phyloP scores from a whole-genome alignment of 1,140 invertebrate genomes.

The Melipona quadrifasciata region DNA sequence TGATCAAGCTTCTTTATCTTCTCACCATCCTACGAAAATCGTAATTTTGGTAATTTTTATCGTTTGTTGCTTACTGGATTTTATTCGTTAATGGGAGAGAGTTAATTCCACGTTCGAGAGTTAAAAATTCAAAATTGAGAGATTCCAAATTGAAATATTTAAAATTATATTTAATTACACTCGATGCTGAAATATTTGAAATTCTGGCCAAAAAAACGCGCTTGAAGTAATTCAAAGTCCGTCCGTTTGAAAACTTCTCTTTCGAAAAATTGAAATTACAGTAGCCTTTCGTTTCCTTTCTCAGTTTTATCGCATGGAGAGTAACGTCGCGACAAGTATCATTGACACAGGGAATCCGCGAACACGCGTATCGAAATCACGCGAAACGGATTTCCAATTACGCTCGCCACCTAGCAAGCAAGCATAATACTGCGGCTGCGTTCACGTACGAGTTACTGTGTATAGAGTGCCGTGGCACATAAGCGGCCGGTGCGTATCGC shows the following conservation, averaged over 20 bases:
- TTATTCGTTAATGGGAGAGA: background rate
- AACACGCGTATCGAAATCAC: constrained; percentile 61
- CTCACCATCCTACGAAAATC: background rate
- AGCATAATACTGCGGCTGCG: background rate
- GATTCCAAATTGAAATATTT: too few relatives aligned
- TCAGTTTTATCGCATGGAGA: background rate
- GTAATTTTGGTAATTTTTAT: background rate
- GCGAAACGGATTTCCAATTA: constrained; percentile 69
- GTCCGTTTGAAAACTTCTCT: too few relatives aligned
- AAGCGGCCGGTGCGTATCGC: constrained; percentile 43
- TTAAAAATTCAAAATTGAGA: too few relatives aligned
- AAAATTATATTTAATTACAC: too few relatives aligned
- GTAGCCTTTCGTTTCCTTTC: background rate
- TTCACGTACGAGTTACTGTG: background rate
- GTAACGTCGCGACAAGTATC: constrained; percentile 21
- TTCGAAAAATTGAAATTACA: background rate
- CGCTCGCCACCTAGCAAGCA: constrained; percentile 18
- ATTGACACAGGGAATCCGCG: constrained; percentile 34
- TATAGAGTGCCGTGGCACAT: constrained; percentile 38
- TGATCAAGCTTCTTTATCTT: background rate
- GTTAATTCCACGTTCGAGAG: too few relatives aligned
- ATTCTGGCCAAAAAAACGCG: too few relatives aligned
- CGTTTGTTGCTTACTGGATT: background rate
- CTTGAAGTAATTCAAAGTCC: too few relatives aligned
- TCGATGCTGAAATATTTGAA: too few relatives aligned